These are phyloP conservation scores for Bos taurus DNA, from an alignment of 2,113 vertebrate species.

Conservation along the genomic window DNA sequence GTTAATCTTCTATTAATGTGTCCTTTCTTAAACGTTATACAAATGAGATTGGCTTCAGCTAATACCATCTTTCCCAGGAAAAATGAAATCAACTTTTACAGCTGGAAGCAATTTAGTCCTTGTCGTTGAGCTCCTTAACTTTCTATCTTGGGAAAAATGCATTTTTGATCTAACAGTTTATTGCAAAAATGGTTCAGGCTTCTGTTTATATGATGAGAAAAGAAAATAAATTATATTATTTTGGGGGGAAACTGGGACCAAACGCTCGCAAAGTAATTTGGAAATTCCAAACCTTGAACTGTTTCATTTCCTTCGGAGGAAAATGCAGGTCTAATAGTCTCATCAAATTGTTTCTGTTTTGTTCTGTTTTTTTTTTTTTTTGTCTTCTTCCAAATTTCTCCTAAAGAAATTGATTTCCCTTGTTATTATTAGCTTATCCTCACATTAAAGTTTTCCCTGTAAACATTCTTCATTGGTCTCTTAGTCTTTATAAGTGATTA, in stretches of 20 bases:
- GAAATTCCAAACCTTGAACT: constrained; percentile 32
- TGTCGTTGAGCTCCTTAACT: constrained; percentile 34
- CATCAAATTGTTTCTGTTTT: background rate
- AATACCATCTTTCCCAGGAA: constrained; percentile 12
- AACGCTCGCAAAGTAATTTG: constrained; percentile 28
- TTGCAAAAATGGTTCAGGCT: constrained; percentile 63
- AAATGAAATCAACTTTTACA: constrained; percentile 53
- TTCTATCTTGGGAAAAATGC: constrained; percentile 57
- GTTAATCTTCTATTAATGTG: background rate
- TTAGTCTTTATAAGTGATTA: background rate
- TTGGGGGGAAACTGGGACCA: constrained; percentile 50
- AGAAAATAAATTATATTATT: constrained; percentile 63
- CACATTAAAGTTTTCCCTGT: background rate
- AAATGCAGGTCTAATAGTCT: constrained; percentile 17
- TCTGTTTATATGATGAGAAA: constrained; percentile 68
- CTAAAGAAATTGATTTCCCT: constrained; percentile 24
- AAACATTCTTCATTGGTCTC: background rate
- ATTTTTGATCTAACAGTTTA: constrained; percentile 58
- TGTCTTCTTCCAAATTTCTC: background rate
- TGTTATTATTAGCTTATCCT: background rate
- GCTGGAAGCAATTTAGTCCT: constrained; percentile 64
- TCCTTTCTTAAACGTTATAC: constrained; percentile 12
- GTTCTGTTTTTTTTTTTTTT: background rate
- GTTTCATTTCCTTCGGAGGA: constrained; percentile 30
- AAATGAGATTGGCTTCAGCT: background rate